Evolutionary conservation across 2,797 vertebrate species (phyloP).

Genomic region (Ciconia nigra): DNA sequence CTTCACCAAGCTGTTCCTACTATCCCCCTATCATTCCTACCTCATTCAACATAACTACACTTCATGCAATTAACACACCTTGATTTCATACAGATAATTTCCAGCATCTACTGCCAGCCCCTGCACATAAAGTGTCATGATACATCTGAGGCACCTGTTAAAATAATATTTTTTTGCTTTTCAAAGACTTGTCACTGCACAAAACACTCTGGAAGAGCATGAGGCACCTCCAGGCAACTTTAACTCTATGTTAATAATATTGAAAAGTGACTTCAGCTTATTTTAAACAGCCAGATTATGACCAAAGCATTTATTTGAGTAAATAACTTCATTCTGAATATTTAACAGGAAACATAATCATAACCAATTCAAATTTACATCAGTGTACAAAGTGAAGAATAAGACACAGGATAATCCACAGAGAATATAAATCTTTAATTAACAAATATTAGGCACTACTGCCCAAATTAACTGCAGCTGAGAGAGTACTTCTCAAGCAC

Average conservation of each 20-base stretch:
- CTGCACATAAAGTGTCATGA: not conserved
- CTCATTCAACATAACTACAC: not conserved
- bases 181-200: not conserved
- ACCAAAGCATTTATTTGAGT: not conserved
- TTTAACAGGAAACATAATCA: not conserved
- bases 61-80: not conserved
- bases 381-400: not conserved
- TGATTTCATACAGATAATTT: not conserved
- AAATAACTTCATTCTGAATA: not conserved
- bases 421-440: conserved; percentile 20
- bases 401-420: not conserved
- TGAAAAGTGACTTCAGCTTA: not conserved
- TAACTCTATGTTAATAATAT: not conserved
- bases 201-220: not conserved
- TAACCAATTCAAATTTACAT: not conserved
- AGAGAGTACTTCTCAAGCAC: conserved; percentile 28
- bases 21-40: not conserved
- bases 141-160: not conserved
- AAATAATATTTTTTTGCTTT: not conserved
- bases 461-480: not conserved
- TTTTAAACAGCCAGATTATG: not conserved
- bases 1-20: not conserved
- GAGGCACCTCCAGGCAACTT: not conserved
- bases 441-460: not conserved
- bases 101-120: not conserved